Evolutionary conservation across 2,113 vertebrate species (phyloP).

Genomic region (Cervus canadensis): DNA sequence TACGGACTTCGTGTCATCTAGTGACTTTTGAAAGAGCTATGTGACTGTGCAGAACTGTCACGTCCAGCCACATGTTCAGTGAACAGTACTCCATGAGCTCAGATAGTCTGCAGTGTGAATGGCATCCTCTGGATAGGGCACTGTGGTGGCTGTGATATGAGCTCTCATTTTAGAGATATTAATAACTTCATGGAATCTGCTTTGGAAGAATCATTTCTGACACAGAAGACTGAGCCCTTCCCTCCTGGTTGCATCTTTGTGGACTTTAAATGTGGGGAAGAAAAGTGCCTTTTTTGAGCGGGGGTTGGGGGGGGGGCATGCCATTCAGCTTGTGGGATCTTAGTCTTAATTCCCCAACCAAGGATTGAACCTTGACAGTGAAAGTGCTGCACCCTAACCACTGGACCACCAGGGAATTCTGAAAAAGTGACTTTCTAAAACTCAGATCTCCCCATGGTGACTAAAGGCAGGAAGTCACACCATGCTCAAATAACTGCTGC

Average conservation of each 20-base stretch:
- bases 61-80: rapidly evolving
- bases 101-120: background rate
- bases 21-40: background rate
- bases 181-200: background rate
- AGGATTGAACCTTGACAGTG: background rate
- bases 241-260: background rate
- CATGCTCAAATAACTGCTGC: background rate
- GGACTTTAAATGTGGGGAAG: background rate
- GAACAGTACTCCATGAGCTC: background rate
- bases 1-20: background rate
- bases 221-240: background rate
- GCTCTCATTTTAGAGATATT: background rate
- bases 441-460: background rate
- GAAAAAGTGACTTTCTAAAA: background rate
- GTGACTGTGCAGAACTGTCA: background rate
- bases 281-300: background rate
- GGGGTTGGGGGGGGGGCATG: rapidly evolving
- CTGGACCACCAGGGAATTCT: background rate
- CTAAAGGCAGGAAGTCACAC: background rate
- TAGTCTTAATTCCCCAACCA: background rate
- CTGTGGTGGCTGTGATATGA: background rate
- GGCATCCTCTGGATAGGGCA: background rate
- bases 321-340: background rate
- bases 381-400: background rate
- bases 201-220: background rate